These are phyloP conservation scores for Mus pahari DNA, from an alignment of 2,113 vertebrate species.

Conservation along the genomic window DNA sequence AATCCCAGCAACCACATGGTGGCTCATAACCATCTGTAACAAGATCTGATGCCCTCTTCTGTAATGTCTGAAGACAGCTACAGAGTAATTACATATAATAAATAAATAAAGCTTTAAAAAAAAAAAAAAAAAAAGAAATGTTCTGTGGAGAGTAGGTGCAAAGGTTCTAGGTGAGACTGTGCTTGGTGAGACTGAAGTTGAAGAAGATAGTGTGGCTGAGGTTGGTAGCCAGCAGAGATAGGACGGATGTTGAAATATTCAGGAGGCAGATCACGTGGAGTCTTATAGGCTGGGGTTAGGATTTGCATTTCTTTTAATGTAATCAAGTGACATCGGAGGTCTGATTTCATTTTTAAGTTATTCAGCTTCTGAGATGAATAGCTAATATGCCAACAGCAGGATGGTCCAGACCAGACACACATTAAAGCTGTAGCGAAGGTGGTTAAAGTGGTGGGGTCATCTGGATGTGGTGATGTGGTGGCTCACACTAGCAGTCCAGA, in stretches of 20 bases:
- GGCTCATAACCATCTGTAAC: too few relatives aligned
- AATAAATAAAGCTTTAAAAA: too few relatives aligned
- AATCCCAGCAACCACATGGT: too few relatives aligned
- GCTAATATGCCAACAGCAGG: background rate
- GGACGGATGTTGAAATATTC: background rate
- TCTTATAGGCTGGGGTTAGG: background rate
- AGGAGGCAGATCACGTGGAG: background rate
- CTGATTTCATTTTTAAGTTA: constrained; percentile 13
- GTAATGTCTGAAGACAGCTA: too few relatives aligned
- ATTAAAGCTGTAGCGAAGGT: background rate
- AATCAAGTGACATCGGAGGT: background rate
- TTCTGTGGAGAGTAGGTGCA: background rate
- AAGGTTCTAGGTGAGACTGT: background rate
- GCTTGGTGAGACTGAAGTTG: background rate
- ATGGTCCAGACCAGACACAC: too few relatives aligned
- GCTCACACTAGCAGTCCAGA: background rate
- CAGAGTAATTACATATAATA: too few relatives aligned
- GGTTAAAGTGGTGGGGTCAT: background rate
- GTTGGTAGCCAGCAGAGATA: background rate
- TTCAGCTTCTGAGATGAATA: constrained; percentile 34
- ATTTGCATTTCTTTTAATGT: background rate
- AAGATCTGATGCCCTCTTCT: too few relatives aligned
- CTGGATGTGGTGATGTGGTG: background rate
- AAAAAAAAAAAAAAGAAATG: too few relatives aligned
- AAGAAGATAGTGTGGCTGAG: background rate